Percentiles rank a stretch among this genome's conserved stretches.
Conservation (phyloP, 2,113 vertebrate species). For the Pterocles gutturalis region DNA sequence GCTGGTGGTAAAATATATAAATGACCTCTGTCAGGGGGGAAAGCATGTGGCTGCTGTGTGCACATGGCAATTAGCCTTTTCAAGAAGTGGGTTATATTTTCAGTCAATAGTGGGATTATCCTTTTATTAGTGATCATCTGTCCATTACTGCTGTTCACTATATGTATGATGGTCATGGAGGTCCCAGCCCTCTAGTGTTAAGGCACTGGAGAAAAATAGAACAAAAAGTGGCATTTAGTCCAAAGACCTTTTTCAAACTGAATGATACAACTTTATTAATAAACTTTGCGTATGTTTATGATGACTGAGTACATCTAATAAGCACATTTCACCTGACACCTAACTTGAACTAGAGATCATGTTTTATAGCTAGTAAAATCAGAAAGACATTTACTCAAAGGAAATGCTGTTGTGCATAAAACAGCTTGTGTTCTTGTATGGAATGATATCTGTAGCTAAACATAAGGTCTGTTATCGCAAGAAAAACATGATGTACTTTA, state of each 20-base stretch:
- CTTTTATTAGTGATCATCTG: background rate
- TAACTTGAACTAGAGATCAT: background rate
- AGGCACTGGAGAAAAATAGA: background rate
- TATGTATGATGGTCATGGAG: background rate
- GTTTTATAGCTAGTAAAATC: background rate
- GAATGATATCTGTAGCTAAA: background rate
- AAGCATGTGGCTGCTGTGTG: background rate
- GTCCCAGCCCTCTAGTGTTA: background rate
- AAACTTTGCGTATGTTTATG: background rate
- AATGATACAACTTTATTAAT: background rate
- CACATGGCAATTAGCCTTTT: background rate
- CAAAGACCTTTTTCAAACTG: background rate
- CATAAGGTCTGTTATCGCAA: background rate
- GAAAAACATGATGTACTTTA: background rate
- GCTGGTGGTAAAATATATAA: background rate
- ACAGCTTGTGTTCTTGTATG: background rate
- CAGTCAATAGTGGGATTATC: background rate
- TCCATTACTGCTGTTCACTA: accelerated
- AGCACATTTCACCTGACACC: background rate
- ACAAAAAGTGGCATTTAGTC: background rate
- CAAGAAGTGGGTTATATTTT: background rate
- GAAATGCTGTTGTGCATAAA: background rate
- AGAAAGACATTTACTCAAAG: background rate
- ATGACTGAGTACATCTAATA: background rate
- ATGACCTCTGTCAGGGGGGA: background rate